These are phyloP conservation scores for Vireo altiloquus DNA, from an alignment of 2,113 vertebrate species.

Conservation along the genomic window DNA sequence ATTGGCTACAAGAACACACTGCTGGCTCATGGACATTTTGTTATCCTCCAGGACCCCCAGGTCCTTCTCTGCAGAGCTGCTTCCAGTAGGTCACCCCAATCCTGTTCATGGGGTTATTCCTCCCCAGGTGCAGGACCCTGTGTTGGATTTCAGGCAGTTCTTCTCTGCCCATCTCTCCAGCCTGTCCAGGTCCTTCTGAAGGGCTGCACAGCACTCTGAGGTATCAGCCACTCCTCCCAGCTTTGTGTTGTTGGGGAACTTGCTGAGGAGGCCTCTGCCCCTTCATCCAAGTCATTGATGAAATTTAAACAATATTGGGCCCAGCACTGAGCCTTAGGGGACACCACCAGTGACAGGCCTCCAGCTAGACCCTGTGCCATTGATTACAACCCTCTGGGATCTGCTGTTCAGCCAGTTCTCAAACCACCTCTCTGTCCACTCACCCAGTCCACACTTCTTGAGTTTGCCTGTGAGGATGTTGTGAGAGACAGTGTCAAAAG, in stretches of 20 bases:
- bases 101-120: background rate
- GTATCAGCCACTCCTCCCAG: rapidly evolving
- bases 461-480: background rate
- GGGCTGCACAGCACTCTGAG: background rate
- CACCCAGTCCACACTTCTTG: background rate
- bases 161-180: background rate
- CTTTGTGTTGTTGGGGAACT: background rate
- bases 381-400: background rate
- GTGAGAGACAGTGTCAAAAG: background rate
- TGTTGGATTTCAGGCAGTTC: background rate
- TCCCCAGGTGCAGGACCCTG: background rate
- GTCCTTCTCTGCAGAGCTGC: background rate
- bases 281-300: background rate
- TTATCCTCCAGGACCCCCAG: background rate
- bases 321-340: background rate
- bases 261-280: background rate
- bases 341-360: background rate
- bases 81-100: background rate
- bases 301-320: background rate
- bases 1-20: background rate
- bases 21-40: background rate
- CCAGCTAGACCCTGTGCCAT: background rate
- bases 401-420: background rate
- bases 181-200: background rate
- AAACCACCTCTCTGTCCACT: background rate